A percentile compares a stretch with the other conserved stretches of the same genome.
phyloP scores from a whole-genome alignment of 1,140 invertebrate species.

The Anagrus nilaparvatae region DNA sequence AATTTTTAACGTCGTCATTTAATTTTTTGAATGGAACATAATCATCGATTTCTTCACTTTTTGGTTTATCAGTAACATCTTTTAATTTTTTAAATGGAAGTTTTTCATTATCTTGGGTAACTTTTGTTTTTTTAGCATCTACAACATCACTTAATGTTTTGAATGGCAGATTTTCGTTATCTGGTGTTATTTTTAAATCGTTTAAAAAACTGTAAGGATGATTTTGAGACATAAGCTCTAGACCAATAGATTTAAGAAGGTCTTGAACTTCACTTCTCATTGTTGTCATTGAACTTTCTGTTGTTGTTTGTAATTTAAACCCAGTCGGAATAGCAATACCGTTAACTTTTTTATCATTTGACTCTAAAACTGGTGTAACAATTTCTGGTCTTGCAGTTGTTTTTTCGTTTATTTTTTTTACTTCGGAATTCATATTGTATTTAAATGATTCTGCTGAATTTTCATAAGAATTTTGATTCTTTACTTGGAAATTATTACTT shows the following conservation, averaged over 20 bases:
- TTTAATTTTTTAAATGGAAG: too few relatives aligned
- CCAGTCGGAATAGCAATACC: conserved; percentile 4
- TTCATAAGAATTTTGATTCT: conserved; percentile 11
- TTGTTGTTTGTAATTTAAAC: conserved; percentile 17
- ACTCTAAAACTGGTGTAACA: conserved; percentile 28
- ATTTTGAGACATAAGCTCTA: conserved; percentile 22
- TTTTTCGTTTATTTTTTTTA: background rate
- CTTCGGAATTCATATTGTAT: too few relatives aligned
- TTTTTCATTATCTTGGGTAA: too few relatives aligned
- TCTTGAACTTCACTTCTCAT: conserved; percentile 37
- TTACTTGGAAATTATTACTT: conserved; percentile 25
- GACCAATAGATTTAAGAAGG: conserved; percentile 36
- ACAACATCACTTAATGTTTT: too few relatives aligned
- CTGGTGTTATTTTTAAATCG: too few relatives aligned
- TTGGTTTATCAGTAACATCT: too few relatives aligned
- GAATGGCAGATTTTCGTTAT: too few relatives aligned
- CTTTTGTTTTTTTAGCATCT: too few relatives aligned
- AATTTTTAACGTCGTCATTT: too few relatives aligned
- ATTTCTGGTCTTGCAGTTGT: conserved; percentile 19
- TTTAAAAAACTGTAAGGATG: too few relatives aligned
- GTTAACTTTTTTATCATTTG: conserved; percentile 8
- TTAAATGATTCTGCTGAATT: conserved; percentile 9
- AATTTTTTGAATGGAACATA: too few relatives aligned
- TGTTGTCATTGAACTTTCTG: conserved; percentile 17
- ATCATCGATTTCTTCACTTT: too few relatives aligned